Conservation (phyloP, 2,113 vertebrate species). For the Alectura lathami region DNA sequence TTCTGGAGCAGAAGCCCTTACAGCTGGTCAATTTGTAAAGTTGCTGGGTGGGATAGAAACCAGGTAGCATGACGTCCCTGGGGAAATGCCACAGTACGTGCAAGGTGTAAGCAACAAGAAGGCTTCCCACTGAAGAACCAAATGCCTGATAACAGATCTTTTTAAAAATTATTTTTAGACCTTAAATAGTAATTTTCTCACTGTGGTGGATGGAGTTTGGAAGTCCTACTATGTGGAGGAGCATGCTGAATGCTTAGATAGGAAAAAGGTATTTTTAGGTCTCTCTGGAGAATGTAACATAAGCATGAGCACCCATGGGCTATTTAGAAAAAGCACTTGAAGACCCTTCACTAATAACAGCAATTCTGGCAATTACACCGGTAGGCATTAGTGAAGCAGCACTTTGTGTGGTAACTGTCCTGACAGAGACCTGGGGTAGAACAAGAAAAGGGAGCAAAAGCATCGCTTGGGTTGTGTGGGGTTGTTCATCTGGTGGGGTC, state of each 20-base stretch:
- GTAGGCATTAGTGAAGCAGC: neutral
- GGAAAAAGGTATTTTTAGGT: neutral
- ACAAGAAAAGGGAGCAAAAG: fast-evolving
- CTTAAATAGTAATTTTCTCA: neutral
- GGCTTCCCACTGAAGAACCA: neutral
- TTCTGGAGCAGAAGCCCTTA: neutral
- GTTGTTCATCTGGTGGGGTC: neutral
- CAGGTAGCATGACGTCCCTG: neutral
- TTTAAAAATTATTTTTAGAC: neutral
- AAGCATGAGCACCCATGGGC: neutral
- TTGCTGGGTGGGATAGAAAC: neutral
- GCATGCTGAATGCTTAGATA: neutral
- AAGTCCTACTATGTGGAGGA: neutral
- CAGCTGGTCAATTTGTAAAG: slow-evolving; percentile 12
- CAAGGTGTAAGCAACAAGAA: neutral
- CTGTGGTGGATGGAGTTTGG: neutral
- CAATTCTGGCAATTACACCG: neutral
- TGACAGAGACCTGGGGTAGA: neutral
- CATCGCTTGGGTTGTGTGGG: fast-evolving
- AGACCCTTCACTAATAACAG: neutral
- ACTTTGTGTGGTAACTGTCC: neutral
- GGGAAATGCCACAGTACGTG: neutral
- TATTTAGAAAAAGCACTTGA: neutral
- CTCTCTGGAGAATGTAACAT: neutral
- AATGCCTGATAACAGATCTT: neutral